phyloP scores from a whole-genome alignment of 2,888 invertebrate species.

The Volucella bombylans region DNA sequence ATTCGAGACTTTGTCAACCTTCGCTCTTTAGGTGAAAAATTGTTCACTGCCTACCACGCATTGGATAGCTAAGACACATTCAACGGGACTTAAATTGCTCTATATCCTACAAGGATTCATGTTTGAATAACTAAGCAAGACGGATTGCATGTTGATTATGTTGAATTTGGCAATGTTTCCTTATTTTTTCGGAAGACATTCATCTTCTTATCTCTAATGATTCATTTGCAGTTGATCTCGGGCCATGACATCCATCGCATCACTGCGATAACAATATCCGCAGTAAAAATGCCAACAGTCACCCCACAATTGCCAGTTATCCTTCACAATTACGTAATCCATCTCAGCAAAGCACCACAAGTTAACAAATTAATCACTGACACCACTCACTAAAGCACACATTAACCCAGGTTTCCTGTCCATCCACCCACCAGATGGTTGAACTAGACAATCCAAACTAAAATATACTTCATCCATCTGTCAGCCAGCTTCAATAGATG shows the following conservation, averaged over 20 bases:
- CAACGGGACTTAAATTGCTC: too few species aligned
- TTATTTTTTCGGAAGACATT: not conserved
- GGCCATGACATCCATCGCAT: not conserved
- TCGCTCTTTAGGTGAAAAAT: too few species aligned
- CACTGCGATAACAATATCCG: conserved; percentile 17
- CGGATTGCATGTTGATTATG: too few species aligned
- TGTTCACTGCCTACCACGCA: too few species aligned
- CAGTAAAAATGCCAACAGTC: conserved; percentile 8
- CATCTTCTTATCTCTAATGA: not conserved
- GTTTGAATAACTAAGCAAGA: too few species aligned
- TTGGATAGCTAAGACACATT: too few species aligned
- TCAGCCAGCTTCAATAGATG: conserved; percentile 66
- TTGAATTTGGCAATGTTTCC: not conserved
- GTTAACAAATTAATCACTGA: conserved; percentile 50
- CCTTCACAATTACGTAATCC: conserved; percentile 17
- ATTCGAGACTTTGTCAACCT: too few species aligned
- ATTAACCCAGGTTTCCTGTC: not conserved
- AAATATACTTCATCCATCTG: conserved; percentile 58
- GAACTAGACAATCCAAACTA: conserved; percentile 30
- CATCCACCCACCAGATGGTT: not conserved
- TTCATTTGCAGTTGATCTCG: conserved; percentile 17
- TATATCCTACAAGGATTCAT: too few species aligned
- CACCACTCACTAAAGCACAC: conserved; percentile 38
- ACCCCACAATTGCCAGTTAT: conserved; percentile 20
- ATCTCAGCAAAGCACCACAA: conserved; percentile 11